These are phyloP conservation scores for Prionace glauca DNA, from an alignment of 2,797 vertebrate species.

Conservation along the genomic window DNA sequence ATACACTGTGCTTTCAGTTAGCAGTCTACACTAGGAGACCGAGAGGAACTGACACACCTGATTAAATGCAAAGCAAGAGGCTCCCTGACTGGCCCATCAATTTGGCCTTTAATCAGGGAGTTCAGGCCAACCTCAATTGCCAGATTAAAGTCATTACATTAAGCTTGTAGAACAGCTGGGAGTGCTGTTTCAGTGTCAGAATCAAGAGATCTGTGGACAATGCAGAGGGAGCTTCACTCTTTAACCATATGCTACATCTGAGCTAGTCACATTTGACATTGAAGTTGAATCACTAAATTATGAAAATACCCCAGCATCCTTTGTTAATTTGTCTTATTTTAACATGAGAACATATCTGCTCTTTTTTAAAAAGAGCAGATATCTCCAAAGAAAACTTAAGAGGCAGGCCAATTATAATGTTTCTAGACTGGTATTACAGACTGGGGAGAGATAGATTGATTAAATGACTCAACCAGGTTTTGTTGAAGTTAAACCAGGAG, in stretches of 20 bases:
- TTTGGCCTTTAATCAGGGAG: too few relatives aligned
- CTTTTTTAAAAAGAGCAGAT: background rate
- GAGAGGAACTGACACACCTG: too few relatives aligned
- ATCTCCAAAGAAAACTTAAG: background rate
- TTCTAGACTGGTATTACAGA: background rate
- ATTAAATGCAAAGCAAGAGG: too few relatives aligned
- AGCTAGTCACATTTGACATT: background rate
- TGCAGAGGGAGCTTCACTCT: background rate
- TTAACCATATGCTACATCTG: background rate
- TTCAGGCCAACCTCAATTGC: too few relatives aligned
- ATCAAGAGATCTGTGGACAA: background rate
- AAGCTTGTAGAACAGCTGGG: background rate
- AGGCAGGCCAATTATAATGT: background rate
- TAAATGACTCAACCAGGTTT: background rate
- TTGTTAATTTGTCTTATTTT: background rate
- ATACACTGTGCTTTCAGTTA: too few relatives aligned
- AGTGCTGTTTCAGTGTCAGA: background rate
- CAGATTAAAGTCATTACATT: too few relatives aligned
- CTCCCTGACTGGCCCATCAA: too few relatives aligned
- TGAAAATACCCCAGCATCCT: background rate
- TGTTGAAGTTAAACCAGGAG: background rate
- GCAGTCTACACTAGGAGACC: too few relatives aligned
- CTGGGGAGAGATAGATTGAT: background rate
- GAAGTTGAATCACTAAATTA: background rate
- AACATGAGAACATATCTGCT: background rate